phyloP scores from a whole-genome alignment of 2,888 invertebrate genomes.

The Athrips mouffetella region DNA sequence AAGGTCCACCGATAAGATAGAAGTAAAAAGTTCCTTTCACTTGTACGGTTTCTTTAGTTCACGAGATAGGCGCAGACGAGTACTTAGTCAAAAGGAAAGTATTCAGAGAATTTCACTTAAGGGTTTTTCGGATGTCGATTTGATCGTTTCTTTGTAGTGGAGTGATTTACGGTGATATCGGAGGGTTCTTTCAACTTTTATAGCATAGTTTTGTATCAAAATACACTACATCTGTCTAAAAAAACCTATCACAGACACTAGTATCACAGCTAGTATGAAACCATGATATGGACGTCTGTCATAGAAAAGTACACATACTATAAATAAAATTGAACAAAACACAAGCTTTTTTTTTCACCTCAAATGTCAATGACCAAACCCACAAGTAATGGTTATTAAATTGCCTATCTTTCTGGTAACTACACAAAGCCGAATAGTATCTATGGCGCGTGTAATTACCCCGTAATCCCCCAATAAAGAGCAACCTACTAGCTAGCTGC shows the following conservation, averaged over 20 bases:
- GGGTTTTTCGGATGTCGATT: conserved; percentile 1
- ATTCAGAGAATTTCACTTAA: not conserved
- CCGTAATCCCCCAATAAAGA: conserved; percentile 25
- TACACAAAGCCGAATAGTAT: not conserved
- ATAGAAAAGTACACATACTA: too few relatives aligned
- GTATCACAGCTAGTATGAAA: too few relatives aligned
- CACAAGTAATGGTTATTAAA: too few relatives aligned
- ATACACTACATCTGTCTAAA: too few relatives aligned
- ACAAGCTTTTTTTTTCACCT: too few relatives aligned
- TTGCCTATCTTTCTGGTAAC: too few relatives aligned
- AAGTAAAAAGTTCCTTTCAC: conserved; percentile 15
- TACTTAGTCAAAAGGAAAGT: conserved; percentile 4
- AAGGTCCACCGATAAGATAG: conserved; percentile 17
- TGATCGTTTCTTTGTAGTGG: not conserved
- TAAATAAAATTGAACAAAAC: too few relatives aligned
- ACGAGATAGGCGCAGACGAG: not conserved
- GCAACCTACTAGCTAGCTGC: conserved; percentile 15
- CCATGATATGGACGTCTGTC: too few relatives aligned
- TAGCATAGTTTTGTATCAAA: too few relatives aligned
- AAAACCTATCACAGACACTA: too few relatives aligned
- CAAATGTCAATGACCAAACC: too few relatives aligned
- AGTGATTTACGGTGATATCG: not conserved
- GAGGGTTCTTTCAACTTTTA: not conserved
- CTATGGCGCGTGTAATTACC: conserved; percentile 21
- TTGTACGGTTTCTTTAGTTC: conserved; percentile 3